Evolutionary conservation across 1,140 invertebrate species (phyloP).

Genomic region (Pseudomyrmex cubaensis): DNA sequence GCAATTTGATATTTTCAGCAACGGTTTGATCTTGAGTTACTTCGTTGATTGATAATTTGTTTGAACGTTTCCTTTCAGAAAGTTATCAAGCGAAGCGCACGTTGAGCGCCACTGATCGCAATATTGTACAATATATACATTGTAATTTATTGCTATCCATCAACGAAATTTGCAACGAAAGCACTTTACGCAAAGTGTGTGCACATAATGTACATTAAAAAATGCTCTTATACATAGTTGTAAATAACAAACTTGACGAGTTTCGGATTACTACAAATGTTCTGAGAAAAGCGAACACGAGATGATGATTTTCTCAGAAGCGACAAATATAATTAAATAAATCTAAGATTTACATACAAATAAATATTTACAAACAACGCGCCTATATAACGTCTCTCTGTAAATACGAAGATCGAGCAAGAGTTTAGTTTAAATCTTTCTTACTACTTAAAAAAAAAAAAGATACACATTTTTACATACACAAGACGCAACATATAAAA

Average conservation of each 20-base stretch:
- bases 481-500: background rate
- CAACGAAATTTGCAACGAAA: slow-evolving; percentile 56
- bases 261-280: background rate
- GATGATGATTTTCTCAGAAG: slow-evolving; percentile 9
- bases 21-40: slow-evolving; percentile 3
- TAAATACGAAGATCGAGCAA: slow-evolving; percentile 17
- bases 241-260: slow-evolving; percentile 26
- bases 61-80: background rate
- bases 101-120: background rate
- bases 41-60: background rate
- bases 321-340: slow-evolving; percentile 11
- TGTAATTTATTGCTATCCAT: slow-evolving; percentile 20
- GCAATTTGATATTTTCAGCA: background rate
- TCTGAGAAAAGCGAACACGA: background rate
- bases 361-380: background rate
- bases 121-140: slow-evolving; percentile 33
- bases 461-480: background rate
- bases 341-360: slow-evolving; percentile 15
- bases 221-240: slow-evolving; percentile 39
- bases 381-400: slow-evolving; percentile 36
- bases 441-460: slow-evolving; percentile 27
- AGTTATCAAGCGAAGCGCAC: background rate
- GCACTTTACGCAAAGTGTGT: slow-evolving; percentile 4
- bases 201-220: slow-evolving; percentile 29
- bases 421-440: background rate